Evolutionary conservation across 2,113 vertebrate genomes (phyloP).

Genomic region (Platysternon megacephalum): DNA sequence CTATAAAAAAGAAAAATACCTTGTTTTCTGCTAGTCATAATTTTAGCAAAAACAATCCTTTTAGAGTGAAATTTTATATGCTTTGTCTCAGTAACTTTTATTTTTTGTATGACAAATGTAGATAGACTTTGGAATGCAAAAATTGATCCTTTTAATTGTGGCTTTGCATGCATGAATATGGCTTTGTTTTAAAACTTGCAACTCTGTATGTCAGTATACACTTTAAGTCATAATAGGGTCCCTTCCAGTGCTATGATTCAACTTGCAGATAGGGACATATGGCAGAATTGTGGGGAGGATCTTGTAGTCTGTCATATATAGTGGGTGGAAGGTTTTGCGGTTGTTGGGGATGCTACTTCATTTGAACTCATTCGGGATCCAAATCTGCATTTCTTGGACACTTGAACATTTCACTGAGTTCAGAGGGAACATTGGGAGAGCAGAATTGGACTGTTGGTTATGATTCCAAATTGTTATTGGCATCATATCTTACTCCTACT

Average conservation of each 20-base stretch:
- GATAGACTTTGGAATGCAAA: neutral
- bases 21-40: neutral
- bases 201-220: conserved; percentile 16
- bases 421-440: too few species aligned
- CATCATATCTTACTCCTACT: too few species aligned
- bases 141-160: neutral
- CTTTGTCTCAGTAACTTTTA: neutral
- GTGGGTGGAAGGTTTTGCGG: neutral
- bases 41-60: neutral
- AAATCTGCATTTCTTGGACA: neutral
- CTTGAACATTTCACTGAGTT: neutral
- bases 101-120: neutral
- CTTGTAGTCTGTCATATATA: neutral
- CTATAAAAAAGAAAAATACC: neutral
- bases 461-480: too few species aligned
- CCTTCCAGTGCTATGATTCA: too few species aligned
- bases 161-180: neutral
- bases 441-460: too few species aligned
- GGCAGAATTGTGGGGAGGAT: neutral
- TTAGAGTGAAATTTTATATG: neutral
- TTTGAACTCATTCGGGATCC: neutral
- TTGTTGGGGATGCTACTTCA: neutral
- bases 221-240: neutral
- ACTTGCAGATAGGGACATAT: neutral
- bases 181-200: conserved; percentile 15